Percentiles rank a stretch among this genome's conserved stretches.
These are phyloP conservation scores for Equus quagga DNA, from an alignment of 2,113 vertebrate genomes.

Conservation along the genomic window DNA sequence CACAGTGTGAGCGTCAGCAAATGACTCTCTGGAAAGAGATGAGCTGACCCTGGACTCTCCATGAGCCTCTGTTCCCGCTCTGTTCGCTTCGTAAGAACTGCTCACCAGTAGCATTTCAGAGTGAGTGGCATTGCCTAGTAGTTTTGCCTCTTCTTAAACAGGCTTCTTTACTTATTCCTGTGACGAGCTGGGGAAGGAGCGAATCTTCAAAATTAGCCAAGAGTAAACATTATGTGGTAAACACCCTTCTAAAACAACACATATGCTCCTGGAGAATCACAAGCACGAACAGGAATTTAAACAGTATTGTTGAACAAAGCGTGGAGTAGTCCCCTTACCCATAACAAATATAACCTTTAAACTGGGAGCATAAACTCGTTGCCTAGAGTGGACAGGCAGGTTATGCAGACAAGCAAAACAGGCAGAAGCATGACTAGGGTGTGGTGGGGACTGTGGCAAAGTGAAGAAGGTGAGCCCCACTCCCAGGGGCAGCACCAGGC, in stretches of 20 bases:
- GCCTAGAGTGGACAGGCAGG: background rate
- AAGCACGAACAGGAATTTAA: background rate
- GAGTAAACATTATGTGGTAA: background rate
- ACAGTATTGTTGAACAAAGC: background rate
- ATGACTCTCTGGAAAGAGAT: background rate
- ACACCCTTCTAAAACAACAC: background rate
- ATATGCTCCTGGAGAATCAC: background rate
- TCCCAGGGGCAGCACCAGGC: fast-evolving
- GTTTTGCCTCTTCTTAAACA: background rate
- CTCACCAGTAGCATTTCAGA: background rate
- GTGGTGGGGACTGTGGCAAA: background rate
- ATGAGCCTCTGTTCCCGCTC: background rate
- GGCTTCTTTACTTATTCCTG: background rate
- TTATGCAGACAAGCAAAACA: too few relatives aligned
- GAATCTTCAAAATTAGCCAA: background rate
- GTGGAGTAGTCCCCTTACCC: fast-evolving
- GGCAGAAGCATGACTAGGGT: fast-evolving
- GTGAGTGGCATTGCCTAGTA: background rate
- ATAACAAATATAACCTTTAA: background rate
- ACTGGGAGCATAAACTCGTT: background rate
- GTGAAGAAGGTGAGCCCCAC: fast-evolving
- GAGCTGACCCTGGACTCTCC: too few relatives aligned
- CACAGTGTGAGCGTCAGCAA: background rate
- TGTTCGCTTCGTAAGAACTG: background rate
- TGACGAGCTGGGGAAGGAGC: background rate